phyloP scores from a whole-genome alignment of 2,888 invertebrate species.

The Lepidocyrtinus sp. region DNA sequence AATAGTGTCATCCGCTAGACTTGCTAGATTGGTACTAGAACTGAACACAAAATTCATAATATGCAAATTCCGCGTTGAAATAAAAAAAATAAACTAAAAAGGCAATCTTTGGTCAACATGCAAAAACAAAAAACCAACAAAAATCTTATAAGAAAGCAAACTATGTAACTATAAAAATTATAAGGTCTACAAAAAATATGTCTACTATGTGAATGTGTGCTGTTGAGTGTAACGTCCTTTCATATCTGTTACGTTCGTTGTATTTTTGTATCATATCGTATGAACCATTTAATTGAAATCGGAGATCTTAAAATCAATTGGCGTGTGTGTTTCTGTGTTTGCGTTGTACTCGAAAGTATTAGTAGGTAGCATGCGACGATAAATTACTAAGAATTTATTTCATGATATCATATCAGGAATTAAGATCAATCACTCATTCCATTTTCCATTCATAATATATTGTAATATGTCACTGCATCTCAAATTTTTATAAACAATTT shows the following conservation, averaged over 20 bases:
- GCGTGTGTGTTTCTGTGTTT: neutral
- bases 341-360: neutral
- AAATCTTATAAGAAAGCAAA: slow-evolving; percentile 1
- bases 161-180: slow-evolving; percentile 9
- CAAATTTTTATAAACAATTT: too few relatives aligned
- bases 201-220: neutral
- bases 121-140: slow-evolving; percentile 56
- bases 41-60: neutral
- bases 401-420: neutral
- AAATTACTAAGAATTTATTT: neutral
- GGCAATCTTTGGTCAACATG: slow-evolving; percentile 70
- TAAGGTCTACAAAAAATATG: neutral
- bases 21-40: too few relatives aligned
- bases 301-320: neutral
- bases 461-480: slow-evolving; percentile 14
- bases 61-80: slow-evolving; percentile 5
- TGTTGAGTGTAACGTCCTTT: too few relatives aligned
- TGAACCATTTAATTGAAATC: too few relatives aligned
- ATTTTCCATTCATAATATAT: neutral
- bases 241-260: too few relatives aligned
- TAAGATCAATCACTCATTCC: neutral
- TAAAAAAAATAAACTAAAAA: slow-evolving; percentile 38
- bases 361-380: neutral
- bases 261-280: neutral
- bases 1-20: slow-evolving; percentile 5